Conservation (phyloP, 2,888 invertebrate genomes). For the Tetropium fuscum region DNA sequence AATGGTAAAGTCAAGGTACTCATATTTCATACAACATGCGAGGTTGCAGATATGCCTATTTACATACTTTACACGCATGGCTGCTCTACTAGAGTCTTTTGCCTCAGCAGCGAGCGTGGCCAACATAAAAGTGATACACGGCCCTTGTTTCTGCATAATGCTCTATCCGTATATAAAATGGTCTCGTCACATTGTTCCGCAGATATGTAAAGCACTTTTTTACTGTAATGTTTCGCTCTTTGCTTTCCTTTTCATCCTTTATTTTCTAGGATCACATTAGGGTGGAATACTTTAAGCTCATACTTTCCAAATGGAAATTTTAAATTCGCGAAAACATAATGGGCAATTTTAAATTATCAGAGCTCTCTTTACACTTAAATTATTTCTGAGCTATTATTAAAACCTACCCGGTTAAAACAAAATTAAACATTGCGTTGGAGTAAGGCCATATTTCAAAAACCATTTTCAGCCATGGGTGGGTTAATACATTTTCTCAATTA, state of each 20-base stretch:
- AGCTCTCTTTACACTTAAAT: too few species aligned
- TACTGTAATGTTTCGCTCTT: constrained; percentile 37
- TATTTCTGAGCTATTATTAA: too few species aligned
- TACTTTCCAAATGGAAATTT: constrained; percentile 33
- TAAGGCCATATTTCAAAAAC: too few species aligned
- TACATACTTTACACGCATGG: constrained; percentile 61
- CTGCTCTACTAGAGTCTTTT: constrained; percentile 57
- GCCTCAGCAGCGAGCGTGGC: constrained; percentile 56
- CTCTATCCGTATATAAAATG: constrained; percentile 50
- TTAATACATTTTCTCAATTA: too few species aligned
- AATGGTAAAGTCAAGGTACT: constrained; percentile 21
- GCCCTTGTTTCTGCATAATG: constrained; percentile 57
- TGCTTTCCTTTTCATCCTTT: constrained; percentile 42
- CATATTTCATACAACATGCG: constrained; percentile 45
- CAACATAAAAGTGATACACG: constrained; percentile 62
- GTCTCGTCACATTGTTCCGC: constrained; percentile 54
- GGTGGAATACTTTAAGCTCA: constrained; percentile 28
- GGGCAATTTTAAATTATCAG: constrained; percentile 11
- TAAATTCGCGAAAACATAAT: constrained; percentile 29
- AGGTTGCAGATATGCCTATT: constrained; percentile 52
- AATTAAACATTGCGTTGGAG: too few species aligned
- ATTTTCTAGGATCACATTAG: constrained; percentile 43
- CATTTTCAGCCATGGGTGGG: too few species aligned
- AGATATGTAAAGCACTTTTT: constrained; percentile 50
- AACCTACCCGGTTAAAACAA: too few species aligned